These are phyloP conservation scores for Melanogrammus aeglefinus DNA, from an alignment of 2,797 vertebrate genomes.

Conservation along the genomic window DNA sequence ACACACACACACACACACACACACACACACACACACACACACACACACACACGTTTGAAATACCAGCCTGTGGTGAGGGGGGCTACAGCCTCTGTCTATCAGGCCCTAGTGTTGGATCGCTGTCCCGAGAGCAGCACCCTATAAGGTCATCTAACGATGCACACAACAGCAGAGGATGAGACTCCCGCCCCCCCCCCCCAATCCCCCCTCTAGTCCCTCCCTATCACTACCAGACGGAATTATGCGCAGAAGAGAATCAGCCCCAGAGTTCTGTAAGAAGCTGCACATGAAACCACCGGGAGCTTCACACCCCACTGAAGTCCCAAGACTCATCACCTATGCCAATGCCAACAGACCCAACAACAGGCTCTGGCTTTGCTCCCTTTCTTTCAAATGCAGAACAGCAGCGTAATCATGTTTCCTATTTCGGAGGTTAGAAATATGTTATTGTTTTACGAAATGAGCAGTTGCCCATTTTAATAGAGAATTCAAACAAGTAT, in stretches of 20 bases:
- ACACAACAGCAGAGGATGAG: conserved; percentile 74
- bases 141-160: conserved; percentile 81
- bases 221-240: conserved; percentile 36
- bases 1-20: not conserved
- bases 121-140: conserved; percentile 78
- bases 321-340: not conserved
- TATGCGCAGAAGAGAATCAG: conserved; percentile 46
- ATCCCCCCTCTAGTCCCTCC: conserved; percentile 6
- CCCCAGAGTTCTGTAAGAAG: conserved; percentile 23
- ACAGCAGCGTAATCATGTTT: too few species aligned
- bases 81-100: conserved; percentile 52
- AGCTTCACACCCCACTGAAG: conserved; percentile 24
- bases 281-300: conserved; percentile 30
- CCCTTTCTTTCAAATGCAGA: too few species aligned
- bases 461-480: too few species aligned
- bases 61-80: conserved; percentile 65
- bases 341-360: not conserved
- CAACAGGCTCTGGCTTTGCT: not conserved
- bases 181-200: conserved; percentile 37
- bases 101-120: conserved; percentile 45
- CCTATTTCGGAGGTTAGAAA: too few species aligned
- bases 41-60: conserved; percentile 81
- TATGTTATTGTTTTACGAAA: too few species aligned
- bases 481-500: too few species aligned
- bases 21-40: conserved; percentile 30